phyloP scores from a whole-genome alignment of 2,888 invertebrate genomes.

The Eupithecia inturbata region DNA sequence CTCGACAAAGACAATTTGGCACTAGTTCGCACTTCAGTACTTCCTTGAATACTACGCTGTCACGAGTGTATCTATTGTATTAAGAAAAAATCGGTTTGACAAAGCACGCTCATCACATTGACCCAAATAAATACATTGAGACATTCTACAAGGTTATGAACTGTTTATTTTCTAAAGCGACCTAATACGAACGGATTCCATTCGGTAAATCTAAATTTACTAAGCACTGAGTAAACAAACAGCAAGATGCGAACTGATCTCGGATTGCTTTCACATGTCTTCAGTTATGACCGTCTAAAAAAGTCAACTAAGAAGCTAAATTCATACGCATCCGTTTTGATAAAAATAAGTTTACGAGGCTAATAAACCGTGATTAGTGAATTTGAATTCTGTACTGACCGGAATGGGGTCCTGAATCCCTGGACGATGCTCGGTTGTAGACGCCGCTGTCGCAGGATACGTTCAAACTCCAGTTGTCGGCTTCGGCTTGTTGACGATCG shows the following conservation, averaged over 20 bases:
- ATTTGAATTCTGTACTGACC: constrained; percentile 63
- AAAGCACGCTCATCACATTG: constrained; percentile 79
- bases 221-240: constrained; percentile 81
- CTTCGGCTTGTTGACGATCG: constrained; percentile 75
- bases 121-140: constrained; percentile 77
- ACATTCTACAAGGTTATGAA: constrained; percentile 76
- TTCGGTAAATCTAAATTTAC: constrained; percentile 78
- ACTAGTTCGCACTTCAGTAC: constrained; percentile 16
- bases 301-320: constrained; percentile 54
- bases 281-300: constrained; percentile 69
- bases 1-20: constrained; percentile 32
- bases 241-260: constrained; percentile 62
- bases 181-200: constrained; percentile 74
- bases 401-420: constrained; percentile 82
- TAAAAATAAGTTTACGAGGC: constrained; percentile 72
- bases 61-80: constrained; percentile 17
- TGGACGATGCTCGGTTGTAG: constrained; percentile 84
- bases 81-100: constrained; percentile 55
- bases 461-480: constrained; percentile 81
- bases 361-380: constrained; percentile 54
- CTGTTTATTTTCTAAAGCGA: constrained; percentile 81
- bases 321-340: constrained; percentile 55
- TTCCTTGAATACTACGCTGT: constrained; percentile 26
- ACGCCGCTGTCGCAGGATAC: constrained; percentile 85
- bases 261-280: constrained; percentile 67